Conservation (phyloP, 2,113 vertebrate genomes). For the Hypocryptadius cinnamomeus region DNA sequence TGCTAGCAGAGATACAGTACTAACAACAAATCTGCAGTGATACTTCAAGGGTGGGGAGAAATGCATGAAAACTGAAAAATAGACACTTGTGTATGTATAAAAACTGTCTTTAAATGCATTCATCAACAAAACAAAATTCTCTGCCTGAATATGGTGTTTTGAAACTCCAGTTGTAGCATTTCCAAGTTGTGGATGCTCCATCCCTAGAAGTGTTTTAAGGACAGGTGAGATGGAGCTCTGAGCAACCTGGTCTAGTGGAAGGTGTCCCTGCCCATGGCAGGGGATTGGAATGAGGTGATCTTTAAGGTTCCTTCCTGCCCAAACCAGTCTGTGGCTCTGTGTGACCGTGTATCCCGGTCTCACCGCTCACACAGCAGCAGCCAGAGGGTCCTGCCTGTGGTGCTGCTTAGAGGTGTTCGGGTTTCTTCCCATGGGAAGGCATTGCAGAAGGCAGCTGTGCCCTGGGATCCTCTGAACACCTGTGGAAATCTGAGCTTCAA, state of each 20-base stretch:
- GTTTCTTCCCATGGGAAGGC: neutral
- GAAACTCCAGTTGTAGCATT: neutral
- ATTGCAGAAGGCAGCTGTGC: neutral
- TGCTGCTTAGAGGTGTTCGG: neutral
- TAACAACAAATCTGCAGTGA: neutral
- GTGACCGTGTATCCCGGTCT: accelerated
- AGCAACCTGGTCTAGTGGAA: neutral
- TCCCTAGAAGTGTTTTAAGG: neutral
- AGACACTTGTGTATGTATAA: accelerated
- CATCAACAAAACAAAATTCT: neutral
- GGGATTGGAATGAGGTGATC: neutral
- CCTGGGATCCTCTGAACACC: neutral
- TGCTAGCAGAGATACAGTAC: neutral
- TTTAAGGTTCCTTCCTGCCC: neutral
- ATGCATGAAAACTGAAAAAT: neutral
- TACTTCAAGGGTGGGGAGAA: neutral
- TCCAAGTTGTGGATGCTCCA: neutral
- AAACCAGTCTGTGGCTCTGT: neutral
- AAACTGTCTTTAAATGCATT: neutral
- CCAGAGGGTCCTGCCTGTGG: neutral
- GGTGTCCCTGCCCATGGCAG: neutral
- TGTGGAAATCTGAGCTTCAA: neutral
- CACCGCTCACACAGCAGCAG: too few species aligned
- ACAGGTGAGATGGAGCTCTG: neutral
- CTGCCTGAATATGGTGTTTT: neutral